Evolutionary conservation across 2,797 vertebrate species (phyloP).

Genomic region (Hemitrygon akajei): DNA sequence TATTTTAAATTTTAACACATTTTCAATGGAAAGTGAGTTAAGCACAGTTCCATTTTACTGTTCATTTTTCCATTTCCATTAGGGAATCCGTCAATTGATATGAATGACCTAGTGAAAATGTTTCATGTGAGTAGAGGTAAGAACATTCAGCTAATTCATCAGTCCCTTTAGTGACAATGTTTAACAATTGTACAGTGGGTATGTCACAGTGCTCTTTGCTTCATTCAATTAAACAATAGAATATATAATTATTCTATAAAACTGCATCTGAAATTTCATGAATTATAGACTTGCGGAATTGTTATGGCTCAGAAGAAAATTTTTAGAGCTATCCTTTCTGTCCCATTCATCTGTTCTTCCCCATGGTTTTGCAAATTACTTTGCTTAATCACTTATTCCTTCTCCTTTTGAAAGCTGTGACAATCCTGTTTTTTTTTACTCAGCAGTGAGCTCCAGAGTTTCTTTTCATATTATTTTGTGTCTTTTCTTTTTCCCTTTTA

Average conservation of each 20-base stretch:
- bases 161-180: not conserved
- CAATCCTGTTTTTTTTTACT: no score
- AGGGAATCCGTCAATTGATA: conserved; percentile 49
- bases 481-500: no score
- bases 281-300: not conserved
- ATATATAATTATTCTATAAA: not conserved
- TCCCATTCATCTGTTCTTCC: no score
- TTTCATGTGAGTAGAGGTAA: conserved; percentile 51
- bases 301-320: no score
- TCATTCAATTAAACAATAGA: not conserved
- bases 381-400: no score
- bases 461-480: no score
- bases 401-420: no score
- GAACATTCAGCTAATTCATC: conserved; percentile 37
- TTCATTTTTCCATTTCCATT: conserved; percentile 39
- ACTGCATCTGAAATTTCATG: not conserved
- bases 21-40: not conserved
- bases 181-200: not conserved
- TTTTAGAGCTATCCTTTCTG: no score
- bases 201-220: not conserved
- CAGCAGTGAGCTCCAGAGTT: no score
- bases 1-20: not conserved
- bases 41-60: not conserved
- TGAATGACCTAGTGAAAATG: conserved; percentile 52
- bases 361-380: no score